These are phyloP conservation scores for Synergus itoensis DNA, from an alignment of 2,888 invertebrate genomes.

Conservation along the genomic window DNA sequence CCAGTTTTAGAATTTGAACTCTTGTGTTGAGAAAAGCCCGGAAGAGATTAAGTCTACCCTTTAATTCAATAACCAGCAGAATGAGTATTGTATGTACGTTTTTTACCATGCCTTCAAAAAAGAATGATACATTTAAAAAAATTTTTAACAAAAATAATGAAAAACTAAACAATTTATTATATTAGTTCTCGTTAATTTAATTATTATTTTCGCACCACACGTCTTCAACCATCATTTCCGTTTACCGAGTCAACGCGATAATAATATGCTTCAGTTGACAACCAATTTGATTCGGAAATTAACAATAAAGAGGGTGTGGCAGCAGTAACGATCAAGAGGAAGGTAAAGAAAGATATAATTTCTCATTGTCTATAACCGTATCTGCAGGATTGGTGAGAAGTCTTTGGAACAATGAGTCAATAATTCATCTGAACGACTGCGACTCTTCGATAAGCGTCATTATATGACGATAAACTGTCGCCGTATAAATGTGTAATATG, in stretches of 20 bases:
- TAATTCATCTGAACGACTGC: constrained; percentile 54
- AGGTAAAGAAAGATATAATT: constrained; percentile 51
- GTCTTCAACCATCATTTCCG: constrained; percentile 13
- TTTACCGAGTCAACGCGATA: background rate
- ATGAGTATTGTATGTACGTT: background rate
- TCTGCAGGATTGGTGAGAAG: constrained; percentile 53
- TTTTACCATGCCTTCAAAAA: background rate
- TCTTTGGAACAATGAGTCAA: constrained; percentile 53
- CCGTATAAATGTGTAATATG: background rate
- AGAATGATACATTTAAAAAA: too few species aligned
- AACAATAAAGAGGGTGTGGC: constrained; percentile 56
- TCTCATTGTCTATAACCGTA: constrained; percentile 52
- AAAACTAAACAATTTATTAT: background rate
- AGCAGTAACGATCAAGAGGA: constrained; percentile 45
- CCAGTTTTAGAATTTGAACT: constrained; percentile 13
- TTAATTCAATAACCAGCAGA: background rate
- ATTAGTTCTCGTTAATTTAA: background rate
- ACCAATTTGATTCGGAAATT: constrained; percentile 64
- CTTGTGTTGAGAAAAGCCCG: background rate
- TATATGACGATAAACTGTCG: constrained; percentile 33
- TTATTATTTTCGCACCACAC: constrained; percentile 1
- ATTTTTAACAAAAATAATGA: background rate
- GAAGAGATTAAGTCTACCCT: background rate
- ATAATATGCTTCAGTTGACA: constrained; percentile 44
- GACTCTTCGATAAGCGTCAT: constrained; percentile 44